Percentiles rank a stretch among this genome's conserved stretches.
Conservation (phyloP, 2,113 vertebrate genomes). For the Mohoua ochrocephala region DNA sequence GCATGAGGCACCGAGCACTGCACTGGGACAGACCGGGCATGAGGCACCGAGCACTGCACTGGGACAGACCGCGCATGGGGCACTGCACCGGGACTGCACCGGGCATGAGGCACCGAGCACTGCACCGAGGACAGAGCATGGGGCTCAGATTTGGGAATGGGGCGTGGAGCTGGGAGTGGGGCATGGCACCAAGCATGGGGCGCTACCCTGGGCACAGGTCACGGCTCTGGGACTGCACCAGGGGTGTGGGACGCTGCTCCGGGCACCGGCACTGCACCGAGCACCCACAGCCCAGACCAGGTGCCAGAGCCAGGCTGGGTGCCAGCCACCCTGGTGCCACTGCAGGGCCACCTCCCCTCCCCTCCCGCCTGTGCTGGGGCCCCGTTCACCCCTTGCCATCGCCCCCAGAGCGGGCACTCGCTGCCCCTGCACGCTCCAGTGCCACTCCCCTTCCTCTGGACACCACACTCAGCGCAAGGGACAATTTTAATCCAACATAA, state of each 20-base stretch:
- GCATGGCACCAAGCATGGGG: not conserved
- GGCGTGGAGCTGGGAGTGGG: not conserved
- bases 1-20: not conserved
- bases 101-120: too few relatives aligned
- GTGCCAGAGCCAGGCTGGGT: not conserved
- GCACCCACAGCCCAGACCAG: not conserved
- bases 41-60: not conserved
- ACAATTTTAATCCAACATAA: constrained; percentile 37
- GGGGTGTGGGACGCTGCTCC: not conserved
- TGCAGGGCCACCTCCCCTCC: not conserved
- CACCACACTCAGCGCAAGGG: not conserved
- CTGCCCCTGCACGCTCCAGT: fast-evolving
- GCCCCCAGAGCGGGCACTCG: fast-evolving
- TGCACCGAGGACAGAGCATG: not conserved
- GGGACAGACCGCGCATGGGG: fast-evolving
- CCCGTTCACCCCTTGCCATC: fast-evolving
- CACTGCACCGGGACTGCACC: not conserved
- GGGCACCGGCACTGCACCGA: fast-evolving
- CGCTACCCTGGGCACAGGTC: not conserved
- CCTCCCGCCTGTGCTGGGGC: not conserved
- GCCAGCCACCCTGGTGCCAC: not conserved
- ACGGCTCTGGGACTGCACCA: not conserved
- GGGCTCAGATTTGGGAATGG: not conserved
- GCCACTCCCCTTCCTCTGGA: not conserved
- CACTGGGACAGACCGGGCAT: not conserved